phyloP scores from a whole-genome alignment of 2,797 vertebrate genomes.

The Rallus crepitans region DNA sequence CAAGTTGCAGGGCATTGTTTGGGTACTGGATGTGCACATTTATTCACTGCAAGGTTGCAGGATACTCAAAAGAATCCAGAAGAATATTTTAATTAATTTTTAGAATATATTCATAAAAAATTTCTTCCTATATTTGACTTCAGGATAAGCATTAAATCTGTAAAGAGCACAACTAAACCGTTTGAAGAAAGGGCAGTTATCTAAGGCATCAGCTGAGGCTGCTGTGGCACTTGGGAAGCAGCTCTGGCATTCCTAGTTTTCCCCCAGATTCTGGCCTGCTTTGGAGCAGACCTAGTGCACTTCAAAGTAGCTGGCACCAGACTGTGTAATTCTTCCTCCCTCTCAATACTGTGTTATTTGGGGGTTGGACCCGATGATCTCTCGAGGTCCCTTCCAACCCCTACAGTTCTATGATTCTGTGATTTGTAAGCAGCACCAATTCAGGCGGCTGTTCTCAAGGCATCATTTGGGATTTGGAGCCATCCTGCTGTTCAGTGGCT shows the following conservation, averaged over 20 bases:
- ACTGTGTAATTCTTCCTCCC: not conserved
- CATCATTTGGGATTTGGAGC: not conserved
- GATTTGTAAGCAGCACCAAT: not conserved
- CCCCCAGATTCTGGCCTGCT: not conserved
- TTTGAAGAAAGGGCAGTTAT: not conserved
- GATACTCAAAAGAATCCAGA: too few relatives aligned
- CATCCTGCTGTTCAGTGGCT: not conserved
- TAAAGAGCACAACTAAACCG: not conserved
- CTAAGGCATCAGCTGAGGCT: not conserved
- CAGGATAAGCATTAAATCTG: not conserved
- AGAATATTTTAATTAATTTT: too few relatives aligned
- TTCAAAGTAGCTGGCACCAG: not conserved
- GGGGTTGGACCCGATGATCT: too few relatives aligned
- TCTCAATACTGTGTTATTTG: not conserved
- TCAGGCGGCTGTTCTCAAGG: not conserved
- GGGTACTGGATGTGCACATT: too few relatives aligned
- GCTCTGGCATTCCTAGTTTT: not conserved
- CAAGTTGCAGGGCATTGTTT: not conserved
- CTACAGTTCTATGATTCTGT: too few relatives aligned
- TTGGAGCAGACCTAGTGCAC: not conserved
- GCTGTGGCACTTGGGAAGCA: fast-evolving
- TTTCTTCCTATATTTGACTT: not conserved
- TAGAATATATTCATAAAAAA: too few relatives aligned
- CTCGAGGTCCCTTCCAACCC: too few relatives aligned
- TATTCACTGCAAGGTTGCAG: too few relatives aligned